phyloP scores from a whole-genome alignment of 1,140 invertebrate genomes.

The Macrotrachela quadricornifera region DNA sequence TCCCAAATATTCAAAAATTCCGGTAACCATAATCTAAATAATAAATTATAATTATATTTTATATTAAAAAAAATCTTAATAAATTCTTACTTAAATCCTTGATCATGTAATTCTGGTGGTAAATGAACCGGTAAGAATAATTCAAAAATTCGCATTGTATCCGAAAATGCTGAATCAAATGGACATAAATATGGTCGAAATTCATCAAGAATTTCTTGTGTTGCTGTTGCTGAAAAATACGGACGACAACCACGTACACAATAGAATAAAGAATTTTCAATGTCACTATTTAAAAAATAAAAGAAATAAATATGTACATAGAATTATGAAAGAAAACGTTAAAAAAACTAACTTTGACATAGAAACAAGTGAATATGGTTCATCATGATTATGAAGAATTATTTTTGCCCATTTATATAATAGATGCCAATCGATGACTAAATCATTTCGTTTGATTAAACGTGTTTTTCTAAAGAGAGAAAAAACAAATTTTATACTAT shows the following conservation, averaged over 20 bases:
- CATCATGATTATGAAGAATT: conserved; percentile 32
- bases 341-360: conserved; percentile 35
- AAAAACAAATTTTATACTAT: conserved; percentile 10
- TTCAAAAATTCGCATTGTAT: conserved; percentile 42
- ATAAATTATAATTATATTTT: neutral
- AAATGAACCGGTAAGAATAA: conserved; percentile 53
- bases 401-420: conserved; percentile 45
- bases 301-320: conserved; percentile 1
- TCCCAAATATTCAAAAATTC: conserved; percentile 58
- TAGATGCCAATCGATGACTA: conserved; percentile 62
- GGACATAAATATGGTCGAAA: conserved; percentile 52
- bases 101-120: conserved; percentile 33
- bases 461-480: conserved; percentile 43
- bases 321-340: conserved; percentile 1
- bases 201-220: conserved; percentile 65
- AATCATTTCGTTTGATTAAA: conserved; percentile 51
- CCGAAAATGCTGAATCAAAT: conserved; percentile 37
- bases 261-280: neutral
- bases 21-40: conserved; percentile 49
- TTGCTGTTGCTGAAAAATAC: conserved; percentile 51
- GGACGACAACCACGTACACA: conserved; percentile 21
- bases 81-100: conserved; percentile 6
- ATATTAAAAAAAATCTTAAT: neutral
- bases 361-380: conserved; percentile 33
- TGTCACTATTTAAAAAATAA: conserved; percentile 9